Evolutionary conservation across 1,140 invertebrate genomes (phyloP).

Genomic region (Drosophila sp.): DNA sequence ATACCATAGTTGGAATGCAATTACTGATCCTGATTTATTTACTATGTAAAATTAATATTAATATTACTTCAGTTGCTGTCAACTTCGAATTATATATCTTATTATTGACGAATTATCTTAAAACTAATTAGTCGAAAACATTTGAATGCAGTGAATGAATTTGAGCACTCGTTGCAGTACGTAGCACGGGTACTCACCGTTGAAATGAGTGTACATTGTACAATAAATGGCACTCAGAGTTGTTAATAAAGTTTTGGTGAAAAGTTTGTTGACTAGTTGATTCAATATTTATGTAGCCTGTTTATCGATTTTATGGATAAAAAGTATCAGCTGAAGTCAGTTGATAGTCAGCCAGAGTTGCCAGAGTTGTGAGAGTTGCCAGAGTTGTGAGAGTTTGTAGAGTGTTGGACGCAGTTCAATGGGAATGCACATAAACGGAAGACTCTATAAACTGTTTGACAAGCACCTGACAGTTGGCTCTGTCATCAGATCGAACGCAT

Average conservation of each 20-base stretch:
- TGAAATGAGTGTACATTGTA: conserved; percentile 14
- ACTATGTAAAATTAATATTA: no score
- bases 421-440: conserved; percentile 20
- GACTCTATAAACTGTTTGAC: conserved; percentile 45
- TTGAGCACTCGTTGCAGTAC: background rate
- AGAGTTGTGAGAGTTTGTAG: conserved; percentile 9
- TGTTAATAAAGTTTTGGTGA: conserved; percentile 18
- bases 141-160: conserved; percentile 14
- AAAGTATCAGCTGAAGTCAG: background rate
- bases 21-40: no score
- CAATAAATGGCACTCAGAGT: conserved; percentile 18
- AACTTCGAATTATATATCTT: no score
- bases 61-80: no score
- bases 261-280: conserved; percentile 18
- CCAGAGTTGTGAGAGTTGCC: background rate
- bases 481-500: background rate
- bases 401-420: conserved; percentile 11
- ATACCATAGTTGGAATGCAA: no score
- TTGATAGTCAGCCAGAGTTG: background rate
- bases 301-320: conserved; percentile 28
- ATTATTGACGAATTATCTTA: no score
- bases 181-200: no score
- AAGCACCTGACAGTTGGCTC: conserved; percentile 32
- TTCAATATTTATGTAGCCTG: conserved; percentile 22
- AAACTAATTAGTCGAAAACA: conserved; percentile 12